A percentile compares a stretch with the other conserved stretches of the same genome.
Evolutionary conservation across 2,888 invertebrate species (phyloP).

Genomic region (Plebejus argus): DNA sequence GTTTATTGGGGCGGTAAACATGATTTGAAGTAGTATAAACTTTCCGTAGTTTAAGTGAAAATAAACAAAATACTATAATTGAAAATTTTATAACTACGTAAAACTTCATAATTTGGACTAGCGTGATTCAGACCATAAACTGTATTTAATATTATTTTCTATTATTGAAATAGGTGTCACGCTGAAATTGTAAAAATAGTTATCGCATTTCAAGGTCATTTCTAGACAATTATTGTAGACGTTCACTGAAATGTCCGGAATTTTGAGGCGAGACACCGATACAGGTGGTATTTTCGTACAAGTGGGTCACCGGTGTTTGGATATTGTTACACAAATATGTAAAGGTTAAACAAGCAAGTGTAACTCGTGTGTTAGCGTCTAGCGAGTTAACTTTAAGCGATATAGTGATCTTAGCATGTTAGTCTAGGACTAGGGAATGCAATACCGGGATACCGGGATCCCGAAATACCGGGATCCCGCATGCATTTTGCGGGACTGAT

Average conservation of each 20-base stretch:
- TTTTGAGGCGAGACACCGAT: background rate
- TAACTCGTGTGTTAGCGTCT: background rate
- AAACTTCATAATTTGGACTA: no score
- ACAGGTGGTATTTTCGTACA: constrained; percentile 29
- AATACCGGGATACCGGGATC: no score
- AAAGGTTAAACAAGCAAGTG: constrained; percentile 10
- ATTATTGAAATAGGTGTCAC: background rate
- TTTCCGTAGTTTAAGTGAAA: no score
- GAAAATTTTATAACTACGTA: no score
- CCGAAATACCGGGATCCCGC: no score
- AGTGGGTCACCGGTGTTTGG: constrained; percentile 24
- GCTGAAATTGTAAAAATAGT: background rate
- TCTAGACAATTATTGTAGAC: background rate
- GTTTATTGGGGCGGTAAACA: no score
- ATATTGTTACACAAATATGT: constrained; percentile 23
- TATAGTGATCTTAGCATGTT: background rate
- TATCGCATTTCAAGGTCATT: background rate
- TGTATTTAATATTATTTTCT: background rate
- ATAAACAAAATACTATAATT: no score
- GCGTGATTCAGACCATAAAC: no score
- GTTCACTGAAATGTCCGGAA: background rate
- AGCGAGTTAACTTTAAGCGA: background rate
- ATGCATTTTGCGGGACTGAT: no score
- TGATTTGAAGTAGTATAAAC: no score
- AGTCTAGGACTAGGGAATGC: no score